Base-by-base conservation (phyloP, 2,113 vertebrate genomes). In the Triplophysa tibetana region DNA sequence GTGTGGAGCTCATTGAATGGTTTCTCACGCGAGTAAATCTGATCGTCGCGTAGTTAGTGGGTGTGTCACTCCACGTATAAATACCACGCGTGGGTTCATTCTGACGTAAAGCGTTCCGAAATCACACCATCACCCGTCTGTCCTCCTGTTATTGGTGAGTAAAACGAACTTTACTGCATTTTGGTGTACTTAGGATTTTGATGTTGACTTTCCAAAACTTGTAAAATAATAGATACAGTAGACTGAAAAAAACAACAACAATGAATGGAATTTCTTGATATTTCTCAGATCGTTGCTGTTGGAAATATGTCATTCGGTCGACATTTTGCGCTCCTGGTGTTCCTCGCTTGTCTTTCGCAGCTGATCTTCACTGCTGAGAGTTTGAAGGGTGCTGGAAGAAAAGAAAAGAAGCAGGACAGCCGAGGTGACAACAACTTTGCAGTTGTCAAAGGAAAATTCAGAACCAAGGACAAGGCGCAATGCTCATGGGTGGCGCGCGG, bases 61-160 rank as follows among this genome's bases (percentile, higher is more conserved):
- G 94, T 91, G 94, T 94, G 93, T 86, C 89, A 78, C 48, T 68
- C 65, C 82, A 69, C 82, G 73, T 91, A 93, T 93, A 93, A 93
- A 93, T 87, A 69, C 82, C 82, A 89, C 82, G 84, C 8, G 33
- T 1, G 60, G 29, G 29, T 48, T 65, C 70, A 29, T 48, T 67
- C n/a, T 16, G 62, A 86, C 48, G 75, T 75, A 52, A 76, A 69
- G 66, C 67, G 11, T 48, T 69, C 4, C 69, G 80, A 58, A 45
- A 84, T 48, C 67, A 67, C 16, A 52, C 52, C 73, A 33, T 61
- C n/a, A 77, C 14, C 64, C 85, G 75, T 82, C 13, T 52, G 23
- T 52, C 26, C 56, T 66, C 85, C 33, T 13, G 58, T 45, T 48
- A 43, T 48, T 19, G 58, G 73, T 75, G 62, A 63, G 73, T 16